Percentiles rank a stretch among this genome's conserved stretches.
Evolutionary conservation across 2,113 vertebrate species (phyloP).

Genomic region (Cepphus grylle): DNA sequence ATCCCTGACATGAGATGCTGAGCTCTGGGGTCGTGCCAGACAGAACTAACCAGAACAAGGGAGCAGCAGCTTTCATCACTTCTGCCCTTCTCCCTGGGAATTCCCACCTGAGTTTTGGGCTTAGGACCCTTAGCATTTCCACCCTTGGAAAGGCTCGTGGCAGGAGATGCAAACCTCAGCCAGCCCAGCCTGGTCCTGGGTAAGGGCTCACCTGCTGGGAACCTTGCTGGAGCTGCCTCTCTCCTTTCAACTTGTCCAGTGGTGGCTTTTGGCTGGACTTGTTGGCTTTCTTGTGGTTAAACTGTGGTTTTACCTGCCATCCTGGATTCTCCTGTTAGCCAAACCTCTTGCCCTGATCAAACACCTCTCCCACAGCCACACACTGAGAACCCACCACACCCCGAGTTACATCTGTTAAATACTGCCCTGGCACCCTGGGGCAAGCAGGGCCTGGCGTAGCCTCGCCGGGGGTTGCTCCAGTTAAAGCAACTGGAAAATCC

Average conservation of each 20-base stretch:
- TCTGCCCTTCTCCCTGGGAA: neutral
- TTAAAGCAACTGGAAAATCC: neutral
- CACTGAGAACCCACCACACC: fast-evolving
- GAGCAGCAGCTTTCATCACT: neutral
- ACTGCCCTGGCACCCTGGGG: neutral
- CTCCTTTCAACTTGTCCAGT: neutral
- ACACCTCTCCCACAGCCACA: neutral
- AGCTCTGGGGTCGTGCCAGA: neutral
- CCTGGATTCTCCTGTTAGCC: neutral
- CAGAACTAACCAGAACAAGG: neutral
- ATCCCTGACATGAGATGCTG: neutral
- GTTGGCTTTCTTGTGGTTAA: neutral
- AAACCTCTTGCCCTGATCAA: neutral
- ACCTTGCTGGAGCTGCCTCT: neutral
- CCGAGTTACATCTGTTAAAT: neutral
- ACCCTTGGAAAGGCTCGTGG: neutral
- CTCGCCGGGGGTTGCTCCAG: neutral
- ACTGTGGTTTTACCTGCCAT: neutral
- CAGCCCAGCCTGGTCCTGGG: neutral
- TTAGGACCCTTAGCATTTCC: neutral
- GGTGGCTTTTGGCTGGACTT: neutral
- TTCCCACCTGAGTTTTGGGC: neutral
- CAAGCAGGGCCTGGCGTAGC: neutral
- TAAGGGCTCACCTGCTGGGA: neutral
- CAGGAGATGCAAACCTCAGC: neutral